Evolutionary conservation across 2,113 vertebrate genomes (phyloP), one percentile per base, ranked within the genome.

Genomic region (Athene cunicularia): DNA sequence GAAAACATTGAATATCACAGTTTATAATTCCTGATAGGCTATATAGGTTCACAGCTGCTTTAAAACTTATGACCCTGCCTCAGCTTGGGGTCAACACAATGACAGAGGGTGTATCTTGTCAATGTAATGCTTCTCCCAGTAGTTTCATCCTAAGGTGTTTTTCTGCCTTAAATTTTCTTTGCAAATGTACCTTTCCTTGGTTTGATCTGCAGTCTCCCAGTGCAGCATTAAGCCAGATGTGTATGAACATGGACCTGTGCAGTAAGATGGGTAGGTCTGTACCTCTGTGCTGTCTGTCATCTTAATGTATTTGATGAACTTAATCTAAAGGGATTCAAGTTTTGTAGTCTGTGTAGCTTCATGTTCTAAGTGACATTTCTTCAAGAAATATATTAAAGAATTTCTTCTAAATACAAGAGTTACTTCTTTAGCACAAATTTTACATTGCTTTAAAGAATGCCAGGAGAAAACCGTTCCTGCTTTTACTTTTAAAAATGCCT

Each of bases 81-180:
- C 21, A 43, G 18, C 17, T n/a, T 76, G 82, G 58, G 28, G 12
- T 12, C 18, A 66, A 7, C 30, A 18, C 41, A 35, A 3, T 49
- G 50, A 39, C 35, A 70, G 21, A 76, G 21, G 5, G 1, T 77
- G 0, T 68, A 19, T 59, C 63, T 64, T 95, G 41, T 24, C 30
- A 58, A 18, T 0, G 0, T 33, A 43, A 52, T 55, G 12, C 56
- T 86, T 89, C 19, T 53, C 1, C 0, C 14, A 26, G 47, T 28
- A 43, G 11, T 86, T 91, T 55, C 14, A 63, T 55, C 24, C n/a
- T 62, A 16, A 63, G 33, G 15, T 83, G 21, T 1, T 91, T 82
- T 80, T 67, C 45, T 95, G 21, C 62, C 73, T 73, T 75, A 33
- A 24, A 22, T 72, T 80, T 71, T 72, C 66, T 52, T 59, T 88